Base-by-base conservation (phyloP, 2,888 invertebrate genomes). In the Subacronicta megacephala region DNA sequence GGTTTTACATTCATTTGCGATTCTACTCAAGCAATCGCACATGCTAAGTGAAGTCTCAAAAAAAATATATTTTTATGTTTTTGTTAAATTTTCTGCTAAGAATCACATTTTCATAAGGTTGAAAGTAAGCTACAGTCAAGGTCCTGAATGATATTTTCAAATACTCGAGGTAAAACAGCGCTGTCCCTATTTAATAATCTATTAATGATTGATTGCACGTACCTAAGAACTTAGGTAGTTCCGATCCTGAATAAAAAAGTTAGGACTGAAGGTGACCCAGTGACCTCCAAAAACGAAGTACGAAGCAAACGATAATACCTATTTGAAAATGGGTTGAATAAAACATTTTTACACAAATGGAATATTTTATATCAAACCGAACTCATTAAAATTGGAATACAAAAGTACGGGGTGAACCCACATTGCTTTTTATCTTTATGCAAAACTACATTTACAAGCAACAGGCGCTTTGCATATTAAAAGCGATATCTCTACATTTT, bases 341-440 rank as follows among this genome's bases (percentile, higher is more conserved):
- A 57, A 57, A 57, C 13, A 43, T 53, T 42, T 23, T 16, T 29
- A 26, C 20, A 29, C 57, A 52, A 63, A 61, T 42, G 37, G 61
- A 66, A 65, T 66, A 65, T 65, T 49, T 66, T 55, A 26, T 35
- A 31, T 35, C 20, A 66, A 65, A 65, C 66, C 50, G 23, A 61
- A 66, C 47, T 65, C 65, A 66, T 66, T 65, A 66, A 55, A 65
- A 49, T 45, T 49, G 51, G n/a, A 66, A 65, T 55, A 61, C 18
- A 26, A 55, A 58, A 45, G 47, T 10, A n/a, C 29, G 7, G 36
- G 35, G 43, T 20, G 18, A 23, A 31, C 31, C 45, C 7, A 43
- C 15, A 37, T 45, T 61, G 17, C 36, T 49, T 54, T 66, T 56
- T 16, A 49, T 57, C 9, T 57, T 63, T 29, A 67, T 72, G 50